Percentiles rank a stretch among this genome's conserved stretches.
phyloP scores from a whole-genome alignment of 2,888 invertebrate species.

The Meghimatium bilineatum region DNA sequence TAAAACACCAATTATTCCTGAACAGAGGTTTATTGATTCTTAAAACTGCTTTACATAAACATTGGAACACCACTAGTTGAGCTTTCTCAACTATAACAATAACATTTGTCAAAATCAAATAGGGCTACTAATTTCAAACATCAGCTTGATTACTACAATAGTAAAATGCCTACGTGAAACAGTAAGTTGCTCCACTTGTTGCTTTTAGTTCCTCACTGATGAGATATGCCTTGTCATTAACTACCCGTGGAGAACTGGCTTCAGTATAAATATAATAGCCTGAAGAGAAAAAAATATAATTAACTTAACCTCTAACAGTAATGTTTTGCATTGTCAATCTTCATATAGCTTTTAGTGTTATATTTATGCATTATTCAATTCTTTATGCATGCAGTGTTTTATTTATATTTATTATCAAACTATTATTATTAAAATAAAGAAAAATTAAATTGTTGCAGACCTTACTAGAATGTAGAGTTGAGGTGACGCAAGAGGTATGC shows the following conservation, averaged over 20 bases:
- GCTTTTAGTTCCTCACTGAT: conserved; percentile 59
- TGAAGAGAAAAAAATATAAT: conserved; percentile 26
- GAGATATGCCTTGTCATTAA: conserved; percentile 66
- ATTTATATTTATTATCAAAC: too few species aligned
- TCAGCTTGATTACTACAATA: not conserved
- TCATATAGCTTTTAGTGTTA: not conserved
- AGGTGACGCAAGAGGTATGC: too few species aligned
- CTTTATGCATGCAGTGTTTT: too few species aligned
- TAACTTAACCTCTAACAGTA: not conserved
- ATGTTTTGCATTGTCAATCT: not conserved
- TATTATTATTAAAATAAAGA: too few species aligned
- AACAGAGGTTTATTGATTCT: too few species aligned
- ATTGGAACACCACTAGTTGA: too few species aligned
- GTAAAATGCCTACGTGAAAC: conserved; percentile 56
- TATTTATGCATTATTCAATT: not conserved
- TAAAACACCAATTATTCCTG: too few species aligned
- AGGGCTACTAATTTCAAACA: not conserved
- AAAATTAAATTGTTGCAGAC: too few species aligned
- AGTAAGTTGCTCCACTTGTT: conserved; percentile 59
- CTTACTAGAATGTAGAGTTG: too few species aligned
- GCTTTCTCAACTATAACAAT: too few species aligned
- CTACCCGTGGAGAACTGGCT: conserved; percentile 60
- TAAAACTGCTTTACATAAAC: too few species aligned
- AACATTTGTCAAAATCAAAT: not conserved
- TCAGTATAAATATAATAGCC: conserved; percentile 69